Base-by-base conservation (phyloP, 1,140 invertebrate species). In the Habropoda laboriosa region DNA sequence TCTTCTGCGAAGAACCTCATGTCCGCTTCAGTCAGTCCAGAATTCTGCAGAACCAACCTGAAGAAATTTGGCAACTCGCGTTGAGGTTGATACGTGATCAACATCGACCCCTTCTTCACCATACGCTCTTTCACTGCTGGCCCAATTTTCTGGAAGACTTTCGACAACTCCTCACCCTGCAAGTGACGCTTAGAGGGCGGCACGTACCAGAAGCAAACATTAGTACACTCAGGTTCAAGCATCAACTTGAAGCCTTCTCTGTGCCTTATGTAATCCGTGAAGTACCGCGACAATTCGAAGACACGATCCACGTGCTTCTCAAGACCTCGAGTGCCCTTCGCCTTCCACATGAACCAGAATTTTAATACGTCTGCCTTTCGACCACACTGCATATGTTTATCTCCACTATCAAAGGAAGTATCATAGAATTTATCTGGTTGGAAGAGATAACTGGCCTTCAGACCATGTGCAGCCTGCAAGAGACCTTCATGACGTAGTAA, bases 311-410 rank as follows among this genome's bases (percentile, higher is more conserved):
- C 94, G 89, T 98, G 97, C 38, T 94, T 94, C 82, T 96, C 96
- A 57, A 98, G 94, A 0, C 97, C 97, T 24, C 93, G 90, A 1
- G 95, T 96, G n/a, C 97, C 97, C 94, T 98, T 98, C 1, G 97
- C 97, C 88, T 98, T 98, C 98, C 98, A 99, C 98, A 99, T 99
- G 83, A 98, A 96, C 98, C 98, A 99, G 87, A 99, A 97, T 91
- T 99, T 99, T 58, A 99, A 94, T 3, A 99, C 97, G 89, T 99
- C 98, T 16, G 97, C 98, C 79, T 97, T 94, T n/a, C 98, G 94
- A 0, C 98, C 98, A 89, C 98, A 98, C 89, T 97, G 96, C 27
- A 99, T 96, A 80, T 98, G 97, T 89, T 99, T 99, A 90, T 99
- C 98, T 0, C 98, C 98, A 0, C 96, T 97, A 88, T 99, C 98